Base-by-base conservation (phyloP, 2,888 invertebrate species). In the Lacanobia oleracea region DNA sequence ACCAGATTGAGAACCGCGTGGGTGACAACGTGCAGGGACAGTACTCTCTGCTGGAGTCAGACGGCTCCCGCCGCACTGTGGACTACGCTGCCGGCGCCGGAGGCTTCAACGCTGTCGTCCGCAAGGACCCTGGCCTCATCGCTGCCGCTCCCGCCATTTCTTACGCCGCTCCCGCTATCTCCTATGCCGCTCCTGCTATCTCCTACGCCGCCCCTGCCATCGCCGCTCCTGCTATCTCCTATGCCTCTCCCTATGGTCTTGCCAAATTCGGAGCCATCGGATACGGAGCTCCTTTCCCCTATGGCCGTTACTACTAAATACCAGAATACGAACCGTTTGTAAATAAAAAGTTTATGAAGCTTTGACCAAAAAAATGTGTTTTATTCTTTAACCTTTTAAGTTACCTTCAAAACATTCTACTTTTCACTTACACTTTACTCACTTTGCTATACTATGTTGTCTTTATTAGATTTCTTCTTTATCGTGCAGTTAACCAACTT, bases 41-140 rank as follows among this genome's bases (percentile, higher is more conserved):
- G 79, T 90, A 90, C 86, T 89, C 96, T 59, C 91, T 96, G 64
- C 87, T 93, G 72, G 96, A 96, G 64, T 89, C 96, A 60, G 96
- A 96, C 83, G 96, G 96, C 84, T 94, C 94, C 63, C 92, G 93
- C 77, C 94, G 96, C 78, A 95, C 93, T 43, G 96, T 96, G 1
- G 96, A 96, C 90, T 96, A 96, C 90, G 94, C 94, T 40, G 95
- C 96, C 21, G 96, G 96, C 63, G 92, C 94, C 77, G 91, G 89
- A 73, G 96, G 96, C 14, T 96, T 96, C 93, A 96, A 96, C 91
- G 96, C 96, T 57, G 92, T 96, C 57, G 96, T 96, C 0, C 94
- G 93, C 89, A 95, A 94, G 83, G 96, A 95, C 89, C 91, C 92
- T n/a, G 93, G 90, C 1, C 72, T 92, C 61, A 83, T 91, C 76